Conservation (phyloP, 1,140 invertebrate genomes). For the Neodiprion lecontei region DNA sequence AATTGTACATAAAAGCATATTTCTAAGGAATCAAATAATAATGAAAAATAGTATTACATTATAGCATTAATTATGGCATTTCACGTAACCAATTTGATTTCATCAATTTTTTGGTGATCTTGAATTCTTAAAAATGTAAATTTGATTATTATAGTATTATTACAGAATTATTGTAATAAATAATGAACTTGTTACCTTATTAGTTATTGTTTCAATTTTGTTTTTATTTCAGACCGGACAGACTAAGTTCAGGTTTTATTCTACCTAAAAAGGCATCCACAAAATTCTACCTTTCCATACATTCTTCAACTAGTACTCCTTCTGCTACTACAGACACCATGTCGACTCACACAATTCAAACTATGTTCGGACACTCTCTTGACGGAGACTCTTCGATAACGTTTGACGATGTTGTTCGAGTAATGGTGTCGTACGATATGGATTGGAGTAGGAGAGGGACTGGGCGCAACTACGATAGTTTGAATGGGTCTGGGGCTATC, state of each 20-base stretch:
- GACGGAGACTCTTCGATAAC: conserved; percentile 4
- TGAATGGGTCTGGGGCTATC: conserved; percentile 22
- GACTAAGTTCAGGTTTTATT: not conserved
- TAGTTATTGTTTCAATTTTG: not conserved
- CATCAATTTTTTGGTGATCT: not conserved
- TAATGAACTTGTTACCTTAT: not conserved
- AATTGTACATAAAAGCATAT: not conserved
- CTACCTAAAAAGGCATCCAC: not conserved
- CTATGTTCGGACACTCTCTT: not conserved
- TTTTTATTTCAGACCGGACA: not conserved
- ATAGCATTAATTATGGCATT: not conserved
- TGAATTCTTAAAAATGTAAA: not conserved
- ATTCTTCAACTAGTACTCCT: not conserved
- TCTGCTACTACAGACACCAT: not conserved
- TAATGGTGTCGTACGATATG: conserved; percentile 26
- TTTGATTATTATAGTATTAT: not conserved
- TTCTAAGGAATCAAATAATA: not conserved
- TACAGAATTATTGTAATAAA: not conserved
- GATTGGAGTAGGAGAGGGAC: conserved; percentile 22
- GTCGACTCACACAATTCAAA: not conserved
- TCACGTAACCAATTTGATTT: not conserved
- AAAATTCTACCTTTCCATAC: not conserved
- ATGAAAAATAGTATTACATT: not conserved
- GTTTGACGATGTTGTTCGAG: conserved; percentile 16
- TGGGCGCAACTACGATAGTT: conserved; percentile 26